A percentile compares a stretch with the other conserved stretches of the same genome.
Conservation (phyloP, 2,888 invertebrate genomes). For the Parthenolecanium corni region DNA sequence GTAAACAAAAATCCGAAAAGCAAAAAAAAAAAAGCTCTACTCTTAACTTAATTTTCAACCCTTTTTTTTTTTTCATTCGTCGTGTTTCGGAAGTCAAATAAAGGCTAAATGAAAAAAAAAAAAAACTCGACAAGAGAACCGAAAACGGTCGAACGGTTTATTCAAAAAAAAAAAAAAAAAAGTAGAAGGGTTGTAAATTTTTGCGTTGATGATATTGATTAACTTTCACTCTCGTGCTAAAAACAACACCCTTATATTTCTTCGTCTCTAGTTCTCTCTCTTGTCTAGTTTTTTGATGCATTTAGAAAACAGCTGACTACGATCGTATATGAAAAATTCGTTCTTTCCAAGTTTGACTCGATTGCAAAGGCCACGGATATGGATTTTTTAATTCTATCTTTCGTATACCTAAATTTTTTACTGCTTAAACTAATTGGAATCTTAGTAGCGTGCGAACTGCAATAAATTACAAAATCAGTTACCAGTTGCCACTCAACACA, state of each 20-base stretch:
- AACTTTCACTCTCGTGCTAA: constrained; percentile 27
- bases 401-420: too few species aligned
- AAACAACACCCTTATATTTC: constrained; percentile 20
- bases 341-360: too few species aligned
- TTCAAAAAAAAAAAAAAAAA: too few species aligned
- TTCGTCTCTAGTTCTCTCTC: background rate
- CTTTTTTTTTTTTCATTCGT: constrained; percentile 15
- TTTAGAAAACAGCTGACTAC: too few species aligned
- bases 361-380: too few species aligned
- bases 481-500: too few species aligned
- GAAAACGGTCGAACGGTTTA: constrained; percentile 23
- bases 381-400: too few species aligned
- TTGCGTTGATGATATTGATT: constrained; percentile 24
- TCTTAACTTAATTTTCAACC: constrained; percentile 29
- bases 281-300: too few species aligned
- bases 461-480: too few species aligned
- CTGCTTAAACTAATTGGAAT: too few species aligned
- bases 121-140: constrained; percentile 21
- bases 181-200: constrained; percentile 17
- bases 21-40: constrained; percentile 12
- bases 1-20: constrained; percentile 22
- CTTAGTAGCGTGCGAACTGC: too few species aligned
- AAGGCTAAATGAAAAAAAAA: constrained; percentile 22
- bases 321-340: too few species aligned
- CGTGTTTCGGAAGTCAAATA: constrained; percentile 25